These are phyloP conservation scores for Eilema sororculum DNA, from an alignment of 2,888 invertebrate species.

Conservation along the genomic window DNA sequence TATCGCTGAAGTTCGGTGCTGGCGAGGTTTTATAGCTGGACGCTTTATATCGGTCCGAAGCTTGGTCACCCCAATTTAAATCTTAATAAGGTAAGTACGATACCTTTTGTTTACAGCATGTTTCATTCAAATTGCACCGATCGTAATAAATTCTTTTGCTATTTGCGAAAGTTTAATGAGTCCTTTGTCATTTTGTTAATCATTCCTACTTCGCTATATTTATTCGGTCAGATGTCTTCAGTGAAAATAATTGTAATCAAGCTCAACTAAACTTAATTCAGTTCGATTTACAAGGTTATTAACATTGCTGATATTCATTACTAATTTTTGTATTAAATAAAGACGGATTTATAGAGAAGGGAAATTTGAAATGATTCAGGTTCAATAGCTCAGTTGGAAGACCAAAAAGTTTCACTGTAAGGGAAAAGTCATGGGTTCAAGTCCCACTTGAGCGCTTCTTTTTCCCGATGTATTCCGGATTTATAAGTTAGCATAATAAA, in stretches of 20 bases:
- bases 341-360: too few relatives aligned
- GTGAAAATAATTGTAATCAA: neutral
- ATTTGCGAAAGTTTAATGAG: neutral
- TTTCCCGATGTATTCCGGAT: too few relatives aligned
- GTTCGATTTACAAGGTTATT: neutral
- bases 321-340: too few relatives aligned
- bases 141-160: neutral
- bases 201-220: neutral
- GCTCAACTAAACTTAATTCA: neutral
- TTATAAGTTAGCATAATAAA: too few relatives aligned
- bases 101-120: neutral
- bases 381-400: too few relatives aligned
- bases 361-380: too few relatives aligned
- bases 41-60: constrained; percentile 4
- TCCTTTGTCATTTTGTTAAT: neutral
- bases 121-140: neutral
- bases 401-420: too few relatives aligned
- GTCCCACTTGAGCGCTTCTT: too few relatives aligned
- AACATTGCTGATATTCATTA: too few relatives aligned
- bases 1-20: neutral
- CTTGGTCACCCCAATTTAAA: neutral
- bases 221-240: neutral
- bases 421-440: too few relatives aligned
- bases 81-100: neutral
- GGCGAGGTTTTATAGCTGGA: neutral